phyloP scores from a whole-genome alignment of 2,888 invertebrate genomes.

The Tiliacea citrago region DNA sequence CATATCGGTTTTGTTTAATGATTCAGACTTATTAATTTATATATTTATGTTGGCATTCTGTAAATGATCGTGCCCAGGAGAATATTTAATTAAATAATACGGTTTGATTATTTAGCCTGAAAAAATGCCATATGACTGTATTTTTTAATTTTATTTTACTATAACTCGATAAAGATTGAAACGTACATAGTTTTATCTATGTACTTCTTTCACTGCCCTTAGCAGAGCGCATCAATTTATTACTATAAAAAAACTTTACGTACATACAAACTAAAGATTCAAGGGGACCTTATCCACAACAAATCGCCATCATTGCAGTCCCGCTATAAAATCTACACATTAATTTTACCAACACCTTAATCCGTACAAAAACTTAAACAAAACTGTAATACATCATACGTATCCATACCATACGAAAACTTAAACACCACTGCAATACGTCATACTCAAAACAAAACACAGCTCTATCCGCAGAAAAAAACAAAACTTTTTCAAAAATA shows the following conservation, averaged over 20 bases:
- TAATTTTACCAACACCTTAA: not conserved
- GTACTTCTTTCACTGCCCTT: not conserved
- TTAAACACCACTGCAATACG: not conserved
- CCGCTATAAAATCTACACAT: not conserved
- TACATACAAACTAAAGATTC: not conserved
- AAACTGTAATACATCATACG: not conserved
- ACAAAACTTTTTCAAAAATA: constrained; percentile 5
- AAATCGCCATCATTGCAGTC: not conserved
- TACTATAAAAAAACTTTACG: not conserved
- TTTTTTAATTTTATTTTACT: not conserved
- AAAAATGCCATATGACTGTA: not conserved
- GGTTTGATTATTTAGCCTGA: not conserved
- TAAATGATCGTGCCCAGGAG: constrained; percentile 11
- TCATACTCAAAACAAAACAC: not conserved
- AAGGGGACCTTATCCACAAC: not conserved
- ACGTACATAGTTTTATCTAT: not conserved
- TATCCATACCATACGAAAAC: not conserved
- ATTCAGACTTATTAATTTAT: constrained; percentile 18
- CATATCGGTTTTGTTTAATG: constrained; percentile 54
- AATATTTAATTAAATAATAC: constrained; percentile 11
- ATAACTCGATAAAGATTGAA: not conserved
- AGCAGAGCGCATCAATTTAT: too few relatives aligned
- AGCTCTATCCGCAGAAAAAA: not conserved
- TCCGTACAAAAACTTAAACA: not conserved
- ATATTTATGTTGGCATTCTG: not conserved